These are phyloP conservation scores for Larimichthys crocea DNA, from an alignment of 2,113 vertebrate genomes.

Conservation along the genomic window DNA sequence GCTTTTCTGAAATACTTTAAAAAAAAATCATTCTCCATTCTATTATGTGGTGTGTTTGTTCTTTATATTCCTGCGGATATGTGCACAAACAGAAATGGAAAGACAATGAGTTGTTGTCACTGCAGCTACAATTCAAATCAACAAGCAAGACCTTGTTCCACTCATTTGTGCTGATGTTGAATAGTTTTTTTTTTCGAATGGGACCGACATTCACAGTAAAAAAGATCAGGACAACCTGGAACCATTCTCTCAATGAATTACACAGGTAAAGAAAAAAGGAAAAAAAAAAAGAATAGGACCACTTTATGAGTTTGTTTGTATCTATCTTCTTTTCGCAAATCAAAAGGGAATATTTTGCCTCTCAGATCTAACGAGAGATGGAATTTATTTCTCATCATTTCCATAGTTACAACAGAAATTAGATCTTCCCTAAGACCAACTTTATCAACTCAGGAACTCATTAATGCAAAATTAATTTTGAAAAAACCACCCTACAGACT, in stretches of 20 bases:
- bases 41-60: background rate
- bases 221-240: background rate
- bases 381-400: slow-evolving; percentile 7
- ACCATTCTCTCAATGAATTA: background rate
- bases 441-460: slow-evolving; percentile 5
- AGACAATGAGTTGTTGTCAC: background rate
- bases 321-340: background rate
- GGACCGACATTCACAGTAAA: background rate
- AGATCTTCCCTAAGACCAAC: background rate
- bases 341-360: background rate
- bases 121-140: background rate
- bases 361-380: background rate
- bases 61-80: slow-evolving; percentile 1
- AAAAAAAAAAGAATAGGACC: background rate
- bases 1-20: slow-evolving; percentile 7
- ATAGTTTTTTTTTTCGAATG: background rate
- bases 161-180: background rate
- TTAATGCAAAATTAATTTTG: slow-evolving; percentile 3
- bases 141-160: background rate
- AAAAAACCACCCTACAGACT: background rate
- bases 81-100: slow-evolving; percentile 1
- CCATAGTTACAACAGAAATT: background rate
- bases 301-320: background rate
- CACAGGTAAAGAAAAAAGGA: too few species aligned
- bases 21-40: background rate